Conservation (phyloP, 2,888 invertebrate species). For the Helicoverpa assulta region DNA sequence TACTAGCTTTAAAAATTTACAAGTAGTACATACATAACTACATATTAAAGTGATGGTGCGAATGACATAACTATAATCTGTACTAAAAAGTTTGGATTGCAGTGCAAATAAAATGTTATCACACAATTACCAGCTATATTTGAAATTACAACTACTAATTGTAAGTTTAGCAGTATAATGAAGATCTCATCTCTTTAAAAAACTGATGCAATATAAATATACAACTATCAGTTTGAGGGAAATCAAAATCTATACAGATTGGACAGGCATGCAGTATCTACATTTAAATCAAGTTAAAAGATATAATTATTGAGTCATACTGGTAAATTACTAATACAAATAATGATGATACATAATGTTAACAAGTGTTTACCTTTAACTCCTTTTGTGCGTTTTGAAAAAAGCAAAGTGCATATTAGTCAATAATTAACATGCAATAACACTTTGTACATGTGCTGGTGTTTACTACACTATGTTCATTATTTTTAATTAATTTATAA, state of each 20-base stretch:
- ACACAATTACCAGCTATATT: background rate
- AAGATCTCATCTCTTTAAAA: background rate
- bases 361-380: conserved; percentile 82
- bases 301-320: conserved; percentile 27
- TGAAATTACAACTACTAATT: background rate
- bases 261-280: background rate
- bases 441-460: conserved; percentile 35
- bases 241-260: conserved; percentile 6
- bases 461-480: conserved; percentile 20
- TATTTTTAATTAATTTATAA: background rate
- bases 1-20: background rate
- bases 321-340: conserved; percentile 50
- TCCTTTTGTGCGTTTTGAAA: conserved; percentile 83
- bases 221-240: conserved; percentile 11
- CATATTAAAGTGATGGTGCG: background rate
- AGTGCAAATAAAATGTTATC: background rate
- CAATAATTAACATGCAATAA: conserved; percentile 68
- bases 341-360: conserved; percentile 48
- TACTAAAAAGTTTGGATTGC: background rate
- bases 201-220: conserved; percentile 4
- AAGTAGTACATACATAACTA: background rate
- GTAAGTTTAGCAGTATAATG: background rate
- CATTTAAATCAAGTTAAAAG: conserved; percentile 1
- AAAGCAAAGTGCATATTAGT: conserved; percentile 83
- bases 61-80: background rate